Evolutionary conservation across 2,888 invertebrate species (phyloP).

Genomic region (Spodoptera picta): DNA sequence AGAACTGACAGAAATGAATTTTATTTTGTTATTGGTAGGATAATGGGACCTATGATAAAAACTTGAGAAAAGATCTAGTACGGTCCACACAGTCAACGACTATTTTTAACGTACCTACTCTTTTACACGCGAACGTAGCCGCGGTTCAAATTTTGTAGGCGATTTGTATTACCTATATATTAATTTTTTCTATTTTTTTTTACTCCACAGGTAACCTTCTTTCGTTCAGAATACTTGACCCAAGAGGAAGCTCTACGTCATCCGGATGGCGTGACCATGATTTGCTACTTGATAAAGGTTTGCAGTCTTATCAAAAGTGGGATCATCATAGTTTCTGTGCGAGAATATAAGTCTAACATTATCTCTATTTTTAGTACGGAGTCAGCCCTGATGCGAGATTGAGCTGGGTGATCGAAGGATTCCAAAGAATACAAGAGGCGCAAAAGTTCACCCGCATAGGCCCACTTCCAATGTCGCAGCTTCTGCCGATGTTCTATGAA

Average conservation of each 20-base stretch:
- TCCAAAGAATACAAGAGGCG: slow-evolving; percentile 84
- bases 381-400: slow-evolving; percentile 79
- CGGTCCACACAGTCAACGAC: too few species aligned
- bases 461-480: slow-evolving; percentile 82
- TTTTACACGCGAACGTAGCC: too few species aligned
- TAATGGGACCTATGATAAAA: too few species aligned
- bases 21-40: too few species aligned
- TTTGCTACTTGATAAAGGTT: slow-evolving; percentile 90
- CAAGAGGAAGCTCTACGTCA: slow-evolving; percentile 89
- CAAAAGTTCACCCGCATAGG: slow-evolving; percentile 84
- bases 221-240: slow-evolving; percentile 89
- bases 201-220: slow-evolving; percentile 77
- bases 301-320: not conserved
- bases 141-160: too few species aligned
- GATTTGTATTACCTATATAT: not conserved
- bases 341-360: too few species aligned
- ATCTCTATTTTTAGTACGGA: slow-evolving; percentile 75
- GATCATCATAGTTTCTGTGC: not conserved
- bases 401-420: slow-evolving; percentile 79
- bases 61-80: too few species aligned
- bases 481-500: slow-evolving; percentile 87
- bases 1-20: too few species aligned
- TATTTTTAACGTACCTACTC: too few species aligned
- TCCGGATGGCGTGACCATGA: slow-evolving; percentile 88
- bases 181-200: not conserved